A percentile compares a stretch with the other conserved stretches of the same genome.
Evolutionary conservation across 2,113 vertebrate genomes (phyloP).

Genomic region (Illadopsis cleaveri): DNA sequence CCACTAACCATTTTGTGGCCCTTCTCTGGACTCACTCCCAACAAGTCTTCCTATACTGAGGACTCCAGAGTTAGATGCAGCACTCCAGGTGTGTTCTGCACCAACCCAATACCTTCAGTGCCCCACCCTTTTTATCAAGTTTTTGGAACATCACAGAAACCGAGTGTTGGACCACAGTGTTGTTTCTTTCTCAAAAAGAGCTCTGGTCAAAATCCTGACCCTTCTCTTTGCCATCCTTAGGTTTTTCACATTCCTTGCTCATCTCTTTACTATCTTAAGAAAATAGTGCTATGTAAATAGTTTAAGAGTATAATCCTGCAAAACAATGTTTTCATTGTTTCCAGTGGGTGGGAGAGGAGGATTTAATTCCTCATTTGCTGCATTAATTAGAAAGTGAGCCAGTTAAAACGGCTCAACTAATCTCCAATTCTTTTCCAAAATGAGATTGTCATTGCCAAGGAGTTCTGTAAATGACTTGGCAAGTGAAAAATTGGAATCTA

Average conservation of each 20-base stretch:
- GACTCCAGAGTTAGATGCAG: neutral
- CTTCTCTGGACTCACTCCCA: neutral
- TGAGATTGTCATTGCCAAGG: neutral
- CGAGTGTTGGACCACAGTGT: neutral
- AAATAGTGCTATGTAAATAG: neutral
- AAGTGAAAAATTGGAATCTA: neutral
- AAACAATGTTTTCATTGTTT: neutral
- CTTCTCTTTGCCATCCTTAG: neutral
- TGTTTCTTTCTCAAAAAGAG: neutral
- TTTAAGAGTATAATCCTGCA: neutral
- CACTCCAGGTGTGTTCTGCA: neutral
- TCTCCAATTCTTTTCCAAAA: neutral
- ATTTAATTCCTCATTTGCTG: neutral
- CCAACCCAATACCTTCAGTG: neutral
- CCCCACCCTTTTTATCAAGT: neutral
- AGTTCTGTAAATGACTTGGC: neutral
- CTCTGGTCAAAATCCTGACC: neutral
- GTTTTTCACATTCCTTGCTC: neutral
- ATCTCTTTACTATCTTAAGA: neutral
- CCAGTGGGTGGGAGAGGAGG: neutral
- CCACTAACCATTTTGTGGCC: neutral
- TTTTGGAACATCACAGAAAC: neutral
- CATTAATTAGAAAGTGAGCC: neutral
- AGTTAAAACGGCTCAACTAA: neutral
- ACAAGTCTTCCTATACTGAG: neutral